Conservation (phyloP, 2,113 vertebrate genomes). For the Illadopsis cleaveri region DNA sequence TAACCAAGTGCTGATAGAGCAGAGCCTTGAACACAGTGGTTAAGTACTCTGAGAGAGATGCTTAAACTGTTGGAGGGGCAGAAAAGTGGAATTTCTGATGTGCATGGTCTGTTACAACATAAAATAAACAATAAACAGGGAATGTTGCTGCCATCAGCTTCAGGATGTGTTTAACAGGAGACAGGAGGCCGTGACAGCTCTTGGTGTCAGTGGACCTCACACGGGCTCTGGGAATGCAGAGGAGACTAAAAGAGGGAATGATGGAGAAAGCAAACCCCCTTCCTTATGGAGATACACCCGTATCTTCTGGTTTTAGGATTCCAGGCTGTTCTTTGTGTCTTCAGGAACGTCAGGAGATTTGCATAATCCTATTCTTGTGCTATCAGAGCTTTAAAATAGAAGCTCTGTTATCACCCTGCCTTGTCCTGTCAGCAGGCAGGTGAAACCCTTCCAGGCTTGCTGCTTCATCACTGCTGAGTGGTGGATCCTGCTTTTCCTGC, state of each 20-base stretch:
- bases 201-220: rapidly evolving
- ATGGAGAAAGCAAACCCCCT: not conserved
- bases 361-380: not conserved
- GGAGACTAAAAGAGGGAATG: not conserved
- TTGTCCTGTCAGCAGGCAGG: not conserved
- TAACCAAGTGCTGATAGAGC: not conserved
- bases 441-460: not conserved
- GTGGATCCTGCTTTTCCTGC: not conserved
- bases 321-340: not conserved
- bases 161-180: not conserved
- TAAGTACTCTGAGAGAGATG: not conserved
- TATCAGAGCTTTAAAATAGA: not conserved
- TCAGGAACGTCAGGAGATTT: not conserved
- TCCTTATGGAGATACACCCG: not conserved
- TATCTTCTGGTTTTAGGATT: not conserved
- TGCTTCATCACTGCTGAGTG: not conserved
- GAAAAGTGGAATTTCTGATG: not conserved
- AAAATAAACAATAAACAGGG: not conserved
- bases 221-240: not conserved
- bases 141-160: not conserved
- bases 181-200: not conserved
- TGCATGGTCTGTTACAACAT: not conserved
- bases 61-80: not conserved
- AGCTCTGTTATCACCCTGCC: not conserved
- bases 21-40: not conserved